Evolutionary conservation across 2,113 vertebrate species (phyloP).

Genomic region (Ochotona curzoniae): DNA sequence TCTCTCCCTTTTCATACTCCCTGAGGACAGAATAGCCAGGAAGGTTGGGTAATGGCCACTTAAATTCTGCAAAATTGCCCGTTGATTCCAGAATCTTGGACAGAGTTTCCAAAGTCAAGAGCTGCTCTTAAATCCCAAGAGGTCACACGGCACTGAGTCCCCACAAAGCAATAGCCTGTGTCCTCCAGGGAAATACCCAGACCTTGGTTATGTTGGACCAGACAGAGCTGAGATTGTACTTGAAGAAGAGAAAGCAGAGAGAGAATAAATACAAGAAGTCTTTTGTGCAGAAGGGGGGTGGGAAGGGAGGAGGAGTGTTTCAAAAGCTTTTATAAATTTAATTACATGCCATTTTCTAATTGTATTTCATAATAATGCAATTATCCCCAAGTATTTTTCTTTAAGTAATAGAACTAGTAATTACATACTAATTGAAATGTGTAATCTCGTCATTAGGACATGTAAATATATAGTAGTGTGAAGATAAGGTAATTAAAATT

Average conservation of each 20-base stretch:
- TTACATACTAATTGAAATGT: slow-evolving; percentile 81
- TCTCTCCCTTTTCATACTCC: background rate
- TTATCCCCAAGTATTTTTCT: slow-evolving; percentile 76
- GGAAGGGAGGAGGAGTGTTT: slow-evolving; percentile 40
- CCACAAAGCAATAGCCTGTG: background rate
- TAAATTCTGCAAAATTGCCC: background rate
- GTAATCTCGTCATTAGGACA: slow-evolving; percentile 79
- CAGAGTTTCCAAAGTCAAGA: slow-evolving; percentile 9
- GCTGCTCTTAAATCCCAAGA: background rate
- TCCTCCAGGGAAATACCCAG: background rate
- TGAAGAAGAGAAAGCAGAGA: slow-evolving; percentile 38
- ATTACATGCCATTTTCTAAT: slow-evolving; percentile 65
- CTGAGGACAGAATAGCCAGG: background rate
- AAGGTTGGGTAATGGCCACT: background rate
- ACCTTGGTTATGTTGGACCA: background rate
- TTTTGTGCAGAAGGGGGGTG: background rate
- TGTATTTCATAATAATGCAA: slow-evolving; percentile 75
- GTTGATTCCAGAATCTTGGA: background rate
- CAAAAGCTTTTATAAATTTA: slow-evolving; percentile 63
- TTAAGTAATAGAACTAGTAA: slow-evolving; percentile 78
- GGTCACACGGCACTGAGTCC: background rate
- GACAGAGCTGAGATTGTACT: background rate
- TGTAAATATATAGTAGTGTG: slow-evolving; percentile 76
- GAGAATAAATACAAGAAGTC: slow-evolving; percentile 56
- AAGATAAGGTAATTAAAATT: slow-evolving; percentile 73